These are phyloP conservation scores for Epinotia brunnichana DNA, from an alignment of 2,888 invertebrate genomes.

Conservation along the genomic window DNA sequence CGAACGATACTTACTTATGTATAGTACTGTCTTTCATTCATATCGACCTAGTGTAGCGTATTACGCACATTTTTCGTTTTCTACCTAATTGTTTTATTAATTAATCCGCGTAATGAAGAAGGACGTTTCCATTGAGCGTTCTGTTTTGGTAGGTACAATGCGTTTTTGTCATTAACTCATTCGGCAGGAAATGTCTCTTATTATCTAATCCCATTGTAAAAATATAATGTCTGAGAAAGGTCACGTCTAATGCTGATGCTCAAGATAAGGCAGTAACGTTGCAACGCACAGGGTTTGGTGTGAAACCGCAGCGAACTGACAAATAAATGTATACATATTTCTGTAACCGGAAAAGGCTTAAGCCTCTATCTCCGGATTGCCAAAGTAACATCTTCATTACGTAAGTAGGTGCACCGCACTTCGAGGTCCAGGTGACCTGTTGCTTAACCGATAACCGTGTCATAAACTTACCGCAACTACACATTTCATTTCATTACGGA, in stretches of 20 bases:
- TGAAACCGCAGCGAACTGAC: slow-evolving; percentile 28
- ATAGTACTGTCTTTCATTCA: neutral
- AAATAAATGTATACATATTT: slow-evolving; percentile 20
- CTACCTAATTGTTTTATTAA: slow-evolving; percentile 21
- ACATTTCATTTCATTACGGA: slow-evolving; percentile 35
- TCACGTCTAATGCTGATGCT: slow-evolving; percentile 41
- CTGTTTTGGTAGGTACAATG: slow-evolving; percentile 34
- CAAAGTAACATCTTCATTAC: slow-evolving; percentile 21
- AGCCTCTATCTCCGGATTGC: slow-evolving; percentile 19
- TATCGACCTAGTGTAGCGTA: neutral
- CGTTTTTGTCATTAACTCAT: slow-evolving; percentile 39
- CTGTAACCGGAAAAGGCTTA: slow-evolving; percentile 17
- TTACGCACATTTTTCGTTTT: slow-evolving; percentile 9
- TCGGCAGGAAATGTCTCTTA: slow-evolving; percentile 43
- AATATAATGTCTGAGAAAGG: slow-evolving; percentile 44
- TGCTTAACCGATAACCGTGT: slow-evolving; percentile 28
- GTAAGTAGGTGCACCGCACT: slow-evolving; percentile 22
- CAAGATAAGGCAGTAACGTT: slow-evolving; percentile 30
- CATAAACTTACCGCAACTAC: slow-evolving; percentile 22
- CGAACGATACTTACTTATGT: too few relatives aligned
- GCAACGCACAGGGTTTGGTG: slow-evolving; percentile 37
- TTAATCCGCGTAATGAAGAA: slow-evolving; percentile 34
- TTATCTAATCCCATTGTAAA: slow-evolving; percentile 44
- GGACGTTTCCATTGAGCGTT: slow-evolving; percentile 40
- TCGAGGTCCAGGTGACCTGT: slow-evolving; percentile 13